Percentiles rank a stretch among this genome's conserved stretches.
phyloP scores from a whole-genome alignment of 2,797 vertebrate species.

The Rousettus madagascariensis region DNA sequence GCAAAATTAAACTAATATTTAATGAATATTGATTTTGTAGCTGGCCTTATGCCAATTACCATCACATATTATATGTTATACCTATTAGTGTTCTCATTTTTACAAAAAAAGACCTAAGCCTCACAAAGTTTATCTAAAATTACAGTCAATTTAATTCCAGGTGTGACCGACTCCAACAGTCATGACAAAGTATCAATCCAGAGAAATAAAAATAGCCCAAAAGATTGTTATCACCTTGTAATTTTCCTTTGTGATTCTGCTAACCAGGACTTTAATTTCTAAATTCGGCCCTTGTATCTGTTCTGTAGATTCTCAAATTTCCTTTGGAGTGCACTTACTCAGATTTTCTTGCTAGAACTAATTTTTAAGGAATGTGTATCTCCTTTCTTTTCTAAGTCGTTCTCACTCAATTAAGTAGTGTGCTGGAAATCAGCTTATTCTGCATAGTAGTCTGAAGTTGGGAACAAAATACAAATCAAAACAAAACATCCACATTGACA shows the following conservation, averaged over 20 bases:
- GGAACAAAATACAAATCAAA: background rate
- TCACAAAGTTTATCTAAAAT: background rate
- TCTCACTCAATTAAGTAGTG: background rate
- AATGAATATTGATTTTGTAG: background rate
- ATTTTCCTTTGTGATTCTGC: background rate
- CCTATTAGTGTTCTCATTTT: background rate
- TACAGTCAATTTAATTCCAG: background rate
- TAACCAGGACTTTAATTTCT: background rate
- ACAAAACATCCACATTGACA: background rate
- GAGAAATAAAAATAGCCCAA: slow-evolving; percentile 20
- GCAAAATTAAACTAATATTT: background rate
- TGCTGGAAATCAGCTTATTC: background rate
- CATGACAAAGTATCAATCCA: background rate
- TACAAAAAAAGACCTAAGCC: background rate
- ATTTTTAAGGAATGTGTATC: background rate
- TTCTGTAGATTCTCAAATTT: background rate
- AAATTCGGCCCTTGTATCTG: background rate
- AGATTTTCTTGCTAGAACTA: background rate
- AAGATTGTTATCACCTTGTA: background rate
- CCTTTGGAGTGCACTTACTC: background rate
- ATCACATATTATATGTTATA: background rate
- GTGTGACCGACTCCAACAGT: background rate
- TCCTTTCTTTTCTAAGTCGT: background rate
- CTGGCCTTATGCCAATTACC: background rate
- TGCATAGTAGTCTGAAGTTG: background rate